phyloP scores from a whole-genome alignment of 2,888 invertebrate genomes.

The Margaritifera margaritifera region DNA sequence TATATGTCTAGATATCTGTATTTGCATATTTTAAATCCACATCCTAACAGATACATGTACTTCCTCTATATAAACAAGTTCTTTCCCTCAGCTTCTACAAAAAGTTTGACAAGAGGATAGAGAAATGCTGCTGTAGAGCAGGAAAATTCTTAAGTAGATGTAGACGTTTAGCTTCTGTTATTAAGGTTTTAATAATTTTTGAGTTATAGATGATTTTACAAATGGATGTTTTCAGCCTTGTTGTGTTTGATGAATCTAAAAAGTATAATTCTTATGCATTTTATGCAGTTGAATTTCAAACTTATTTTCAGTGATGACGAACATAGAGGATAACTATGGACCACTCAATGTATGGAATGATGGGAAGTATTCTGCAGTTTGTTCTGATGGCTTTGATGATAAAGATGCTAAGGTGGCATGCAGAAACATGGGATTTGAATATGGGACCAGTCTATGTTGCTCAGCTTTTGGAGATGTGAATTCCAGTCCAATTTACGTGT shows the following conservation, averaged over 20 bases:
- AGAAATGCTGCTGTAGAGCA: neutral
- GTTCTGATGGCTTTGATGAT: slow-evolving; percentile 83
- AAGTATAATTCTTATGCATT: neutral
- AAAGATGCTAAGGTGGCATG: slow-evolving; percentile 77
- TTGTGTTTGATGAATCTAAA: neutral
- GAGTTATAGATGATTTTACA: neutral
- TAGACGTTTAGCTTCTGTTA: neutral
- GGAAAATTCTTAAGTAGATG: neutral
- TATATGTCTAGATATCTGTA: too few species aligned
- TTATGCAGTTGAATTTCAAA: slow-evolving; percentile 1
- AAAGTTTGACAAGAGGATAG: too few species aligned
- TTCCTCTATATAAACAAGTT: too few species aligned
- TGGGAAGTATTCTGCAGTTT: slow-evolving; percentile 73
- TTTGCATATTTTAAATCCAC: too few species aligned
- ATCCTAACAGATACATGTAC: too few species aligned
- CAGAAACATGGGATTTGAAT: slow-evolving; percentile 72
- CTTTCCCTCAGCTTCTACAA: too few species aligned
- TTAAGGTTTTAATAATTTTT: neutral
- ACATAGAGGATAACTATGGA: slow-evolving; percentile 42
- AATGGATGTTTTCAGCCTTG: neutral
- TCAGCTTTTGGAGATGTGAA: slow-evolving; percentile 44
- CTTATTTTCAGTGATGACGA: slow-evolving; percentile 32
- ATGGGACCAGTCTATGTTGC: slow-evolving; percentile 47
- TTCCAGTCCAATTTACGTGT: slow-evolving; percentile 37
- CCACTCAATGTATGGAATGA: slow-evolving; percentile 41